Evolutionary conservation across 2,888 invertebrate genomes (phyloP).

Genomic region (Bellardia bayeri): DNA sequence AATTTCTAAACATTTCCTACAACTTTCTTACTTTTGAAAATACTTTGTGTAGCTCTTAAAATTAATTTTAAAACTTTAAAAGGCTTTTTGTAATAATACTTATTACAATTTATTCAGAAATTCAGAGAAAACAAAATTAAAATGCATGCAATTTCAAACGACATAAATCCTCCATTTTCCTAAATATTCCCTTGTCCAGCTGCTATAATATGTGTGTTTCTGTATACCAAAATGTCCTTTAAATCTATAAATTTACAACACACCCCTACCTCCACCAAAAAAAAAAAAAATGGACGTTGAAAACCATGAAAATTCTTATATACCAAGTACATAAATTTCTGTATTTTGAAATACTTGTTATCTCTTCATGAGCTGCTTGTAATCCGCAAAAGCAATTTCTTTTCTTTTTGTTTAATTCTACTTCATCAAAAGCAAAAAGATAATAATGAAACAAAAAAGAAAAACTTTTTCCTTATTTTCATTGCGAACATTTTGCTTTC

Average conservation of each 20-base stretch:
- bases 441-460: slow-evolving; percentile 32
- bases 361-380: slow-evolving; percentile 65
- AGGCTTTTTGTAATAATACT: background rate
- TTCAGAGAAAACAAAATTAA: background rate
- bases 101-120: background rate
- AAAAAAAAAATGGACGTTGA: slow-evolving; percentile 5
- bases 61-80: background rate
- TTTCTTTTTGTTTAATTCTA: slow-evolving; percentile 6
- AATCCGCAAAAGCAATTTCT: slow-evolving; percentile 52
- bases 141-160: too few species aligned
- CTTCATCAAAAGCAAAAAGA: slow-evolving; percentile 24
- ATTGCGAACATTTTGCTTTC: slow-evolving; percentile 27
- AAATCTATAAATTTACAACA: background rate
- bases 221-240: background rate
- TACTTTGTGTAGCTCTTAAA: background rate
- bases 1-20: too few species aligned
- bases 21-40: too few species aligned
- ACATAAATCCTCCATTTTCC: background rate
- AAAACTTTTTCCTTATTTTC: slow-evolving; percentile 27
- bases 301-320: slow-evolving; percentile 35
- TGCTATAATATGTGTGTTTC: background rate
- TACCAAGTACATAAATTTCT: slow-evolving; percentile 21
- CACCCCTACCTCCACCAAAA: background rate
- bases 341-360: slow-evolving; percentile 56
- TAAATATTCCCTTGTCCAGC: background rate